Evolutionary conservation across 2,113 vertebrate species (phyloP).

Genomic region (Indicator maculatus): DNA sequence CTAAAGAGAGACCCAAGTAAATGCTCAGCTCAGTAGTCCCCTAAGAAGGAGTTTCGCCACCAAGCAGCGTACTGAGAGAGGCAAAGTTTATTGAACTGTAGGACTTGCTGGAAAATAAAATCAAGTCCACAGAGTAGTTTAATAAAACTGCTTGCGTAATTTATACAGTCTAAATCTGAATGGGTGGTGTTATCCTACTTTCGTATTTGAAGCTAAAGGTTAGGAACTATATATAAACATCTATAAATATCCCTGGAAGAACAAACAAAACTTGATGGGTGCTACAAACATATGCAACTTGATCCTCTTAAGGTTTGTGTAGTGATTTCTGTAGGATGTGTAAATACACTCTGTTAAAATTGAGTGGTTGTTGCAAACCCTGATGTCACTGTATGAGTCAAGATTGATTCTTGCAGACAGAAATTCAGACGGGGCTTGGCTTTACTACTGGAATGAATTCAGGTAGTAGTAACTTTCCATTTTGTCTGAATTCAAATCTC

Average conservation of each 20-base stretch:
- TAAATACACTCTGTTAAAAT: neutral
- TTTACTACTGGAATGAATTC: neutral
- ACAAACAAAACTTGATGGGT: neutral
- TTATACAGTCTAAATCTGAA: neutral
- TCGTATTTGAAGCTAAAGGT: slow-evolving; percentile 30
- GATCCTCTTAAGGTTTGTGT: neutral
- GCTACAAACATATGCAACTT: neutral
- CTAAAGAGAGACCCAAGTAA: neutral
- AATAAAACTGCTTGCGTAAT: neutral
- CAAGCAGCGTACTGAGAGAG: neutral
- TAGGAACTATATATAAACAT: slow-evolving; percentile 45
- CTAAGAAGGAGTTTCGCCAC: neutral
- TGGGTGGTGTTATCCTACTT: neutral
- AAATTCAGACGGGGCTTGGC: neutral
- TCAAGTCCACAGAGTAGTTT: neutral
- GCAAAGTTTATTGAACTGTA: neutral
- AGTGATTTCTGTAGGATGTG: neutral
- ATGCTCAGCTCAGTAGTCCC: neutral
- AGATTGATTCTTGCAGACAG: neutral
- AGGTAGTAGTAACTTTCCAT: neutral
- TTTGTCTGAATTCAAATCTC: neutral
- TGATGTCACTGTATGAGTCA: neutral
- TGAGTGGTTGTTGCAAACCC: neutral
- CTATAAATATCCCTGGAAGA: slow-evolving; percentile 50
- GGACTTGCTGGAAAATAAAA: neutral